Evolutionary conservation across 2,888 invertebrate species (phyloP).

Genomic region (Itoplectis maculator): DNA sequence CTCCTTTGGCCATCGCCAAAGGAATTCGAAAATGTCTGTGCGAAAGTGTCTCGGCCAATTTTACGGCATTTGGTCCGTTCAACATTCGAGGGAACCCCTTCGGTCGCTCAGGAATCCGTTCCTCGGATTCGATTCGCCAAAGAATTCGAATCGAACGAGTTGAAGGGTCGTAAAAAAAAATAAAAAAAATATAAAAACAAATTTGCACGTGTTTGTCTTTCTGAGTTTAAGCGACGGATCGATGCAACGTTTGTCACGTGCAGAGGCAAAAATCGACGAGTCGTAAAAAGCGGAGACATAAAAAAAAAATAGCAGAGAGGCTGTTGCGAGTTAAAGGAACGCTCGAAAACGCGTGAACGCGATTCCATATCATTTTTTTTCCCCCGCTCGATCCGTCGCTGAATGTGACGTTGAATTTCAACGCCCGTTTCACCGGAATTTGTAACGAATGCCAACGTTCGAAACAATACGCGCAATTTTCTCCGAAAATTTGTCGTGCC

Average conservation of each 20-base stretch:
- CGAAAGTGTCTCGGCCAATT: background rate
- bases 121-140: too few species aligned
- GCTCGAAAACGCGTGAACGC: background rate
- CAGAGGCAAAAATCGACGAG: background rate
- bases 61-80: background rate
- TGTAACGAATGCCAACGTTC: slow-evolving; percentile 6
- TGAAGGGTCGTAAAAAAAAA: background rate
- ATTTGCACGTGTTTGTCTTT: slow-evolving; percentile 23
- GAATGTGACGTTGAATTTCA: slow-evolving; percentile 3
- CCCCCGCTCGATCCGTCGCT: background rate
- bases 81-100: background rate
- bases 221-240: slow-evolving; percentile 5
- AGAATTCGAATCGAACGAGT: too few species aligned
- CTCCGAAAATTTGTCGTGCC: slow-evolving; percentile 6
- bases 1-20: slow-evolving; percentile 13
- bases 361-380: slow-evolving; percentile 18
- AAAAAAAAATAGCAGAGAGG: background rate
- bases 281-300: background rate
- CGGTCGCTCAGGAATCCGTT: too few species aligned
- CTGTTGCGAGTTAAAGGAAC: slow-evolving; percentile 4
- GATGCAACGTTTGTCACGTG: background rate
- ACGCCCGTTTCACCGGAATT: too few species aligned
- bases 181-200: background rate
- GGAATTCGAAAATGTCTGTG: background rate
- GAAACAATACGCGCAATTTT: slow-evolving; percentile 30